These are phyloP conservation scores for Plagiodera versicolora DNA, from an alignment of 2,888 invertebrate species.

Conservation along the genomic window DNA sequence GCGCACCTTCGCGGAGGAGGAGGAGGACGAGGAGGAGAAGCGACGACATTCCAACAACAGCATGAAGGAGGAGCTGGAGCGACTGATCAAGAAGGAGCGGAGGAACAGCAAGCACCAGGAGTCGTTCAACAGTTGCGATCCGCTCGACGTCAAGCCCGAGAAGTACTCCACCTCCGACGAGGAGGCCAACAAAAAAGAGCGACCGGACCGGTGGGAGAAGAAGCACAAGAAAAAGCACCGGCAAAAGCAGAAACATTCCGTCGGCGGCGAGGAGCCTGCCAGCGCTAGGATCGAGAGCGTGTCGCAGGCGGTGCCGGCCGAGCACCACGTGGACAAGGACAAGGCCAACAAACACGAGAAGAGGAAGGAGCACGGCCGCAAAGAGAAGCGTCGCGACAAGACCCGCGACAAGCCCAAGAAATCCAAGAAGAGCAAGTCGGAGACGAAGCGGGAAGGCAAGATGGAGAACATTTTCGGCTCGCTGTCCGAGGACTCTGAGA, in stretches of 20 bases:
- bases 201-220: conserved; percentile 62
- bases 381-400: conserved; percentile 65
- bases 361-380: conserved; percentile 57
- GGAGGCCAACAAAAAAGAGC: conserved; percentile 46
- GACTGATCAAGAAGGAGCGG: conserved; percentile 48
- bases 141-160: conserved; percentile 43
- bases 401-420: conserved; percentile 63
- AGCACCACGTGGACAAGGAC: conserved; percentile 46
- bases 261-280: conserved; percentile 60
- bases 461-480: conserved; percentile 90
- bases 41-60: conserved; percentile 30
- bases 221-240: conserved; percentile 87
- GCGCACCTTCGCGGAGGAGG: conserved; percentile 51
- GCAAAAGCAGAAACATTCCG: conserved; percentile 72
- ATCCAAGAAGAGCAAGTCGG: conserved; percentile 58
- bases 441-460: conserved; percentile 71
- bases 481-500: conserved; percentile 70
- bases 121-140: conserved; percentile 14
- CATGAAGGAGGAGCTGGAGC: conserved; percentile 47
- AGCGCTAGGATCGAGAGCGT: conserved; percentile 55
- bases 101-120: conserved; percentile 48
- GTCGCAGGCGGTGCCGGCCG: conserved; percentile 41
- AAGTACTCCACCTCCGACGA: conserved; percentile 48
- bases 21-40: conserved; percentile 43
- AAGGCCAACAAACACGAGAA: conserved; percentile 50